Percentiles rank a stretch among this genome's conserved stretches.
These are phyloP conservation scores for Tyto alba DNA, from an alignment of 2,113 vertebrate species.

Conservation along the genomic window DNA sequence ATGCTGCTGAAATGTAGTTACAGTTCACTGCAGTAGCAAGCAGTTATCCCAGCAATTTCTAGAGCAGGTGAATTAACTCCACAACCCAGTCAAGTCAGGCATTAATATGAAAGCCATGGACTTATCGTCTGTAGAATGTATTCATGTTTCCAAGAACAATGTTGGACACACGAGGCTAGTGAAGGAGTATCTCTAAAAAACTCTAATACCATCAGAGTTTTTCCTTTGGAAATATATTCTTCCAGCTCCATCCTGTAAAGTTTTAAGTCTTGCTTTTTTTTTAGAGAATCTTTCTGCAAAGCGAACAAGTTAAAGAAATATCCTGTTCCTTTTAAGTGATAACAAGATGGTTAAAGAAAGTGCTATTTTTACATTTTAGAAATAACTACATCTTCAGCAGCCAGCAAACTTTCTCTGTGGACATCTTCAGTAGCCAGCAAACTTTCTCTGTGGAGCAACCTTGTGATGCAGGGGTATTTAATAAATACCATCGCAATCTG, in stretches of 20 bases:
- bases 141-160: not conserved
- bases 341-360: not conserved
- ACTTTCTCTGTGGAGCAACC: not conserved
- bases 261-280: not conserved
- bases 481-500: not conserved
- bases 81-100: not conserved
- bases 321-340: not conserved
- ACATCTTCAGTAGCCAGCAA: not conserved
- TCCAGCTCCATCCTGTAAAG: not conserved
- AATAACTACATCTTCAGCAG: not conserved
- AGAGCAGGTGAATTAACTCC: slow-evolving; percentile 11
- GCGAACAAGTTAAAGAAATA: not conserved
- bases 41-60: not conserved
- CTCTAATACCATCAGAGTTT: not conserved
- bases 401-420: not conserved
- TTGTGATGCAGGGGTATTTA: not conserved
- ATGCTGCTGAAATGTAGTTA: not conserved
- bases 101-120: not conserved
- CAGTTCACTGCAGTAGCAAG: not conserved
- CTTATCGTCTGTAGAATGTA: not conserved
- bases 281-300: not conserved
- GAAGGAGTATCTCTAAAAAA: not conserved
- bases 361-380: not conserved
- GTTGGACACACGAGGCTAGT: not conserved
- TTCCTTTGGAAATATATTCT: not conserved